These are phyloP conservation scores for Serrognathus titanus DNA, from an alignment of 2,888 invertebrate genomes.

Conservation along the genomic window DNA sequence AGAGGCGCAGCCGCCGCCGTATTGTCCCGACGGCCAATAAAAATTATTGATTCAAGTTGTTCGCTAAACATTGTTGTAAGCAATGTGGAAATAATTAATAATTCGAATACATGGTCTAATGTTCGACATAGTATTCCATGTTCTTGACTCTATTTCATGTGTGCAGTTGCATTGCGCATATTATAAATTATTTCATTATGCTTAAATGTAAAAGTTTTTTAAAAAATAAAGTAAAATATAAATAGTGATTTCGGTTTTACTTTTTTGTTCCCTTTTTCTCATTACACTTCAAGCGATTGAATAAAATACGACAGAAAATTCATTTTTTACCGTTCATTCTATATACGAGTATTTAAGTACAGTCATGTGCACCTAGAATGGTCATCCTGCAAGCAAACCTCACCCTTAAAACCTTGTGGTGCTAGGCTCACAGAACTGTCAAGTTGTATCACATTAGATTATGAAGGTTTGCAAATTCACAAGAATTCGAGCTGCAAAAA, in stretches of 20 bases:
- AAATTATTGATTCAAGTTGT: conserved; percentile 14
- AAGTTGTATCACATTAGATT: no score
- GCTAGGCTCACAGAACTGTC: no score
- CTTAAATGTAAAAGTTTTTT: conserved; percentile 43
- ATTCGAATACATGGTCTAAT: conserved; percentile 23
- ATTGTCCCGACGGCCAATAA: conserved; percentile 15
- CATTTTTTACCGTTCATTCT: no score
- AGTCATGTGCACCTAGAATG: no score
- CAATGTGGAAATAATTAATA: conserved; percentile 7
- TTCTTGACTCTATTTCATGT: conserved; percentile 28
- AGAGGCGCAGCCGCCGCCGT: conserved; percentile 8
- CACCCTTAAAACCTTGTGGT: no score
- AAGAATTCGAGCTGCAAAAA: no score
- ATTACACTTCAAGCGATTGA: no score
- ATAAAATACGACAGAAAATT: no score
- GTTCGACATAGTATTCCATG: conserved; percentile 27
- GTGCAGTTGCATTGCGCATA: conserved; percentile 24
- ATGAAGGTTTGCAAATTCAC: no score
- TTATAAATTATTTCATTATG: conserved; percentile 34
- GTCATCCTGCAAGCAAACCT: no score
- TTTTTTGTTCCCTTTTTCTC: no score
- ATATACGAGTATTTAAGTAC: no score
- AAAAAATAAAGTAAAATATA: conserved; percentile 30
- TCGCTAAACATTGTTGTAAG: conserved; percentile 18
- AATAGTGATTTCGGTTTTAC: background rate